Evolutionary conservation across 2,797 vertebrate genomes (phyloP), one percentile per base, ranked within the genome.

Genomic region (Delichon dasypus): DNA sequence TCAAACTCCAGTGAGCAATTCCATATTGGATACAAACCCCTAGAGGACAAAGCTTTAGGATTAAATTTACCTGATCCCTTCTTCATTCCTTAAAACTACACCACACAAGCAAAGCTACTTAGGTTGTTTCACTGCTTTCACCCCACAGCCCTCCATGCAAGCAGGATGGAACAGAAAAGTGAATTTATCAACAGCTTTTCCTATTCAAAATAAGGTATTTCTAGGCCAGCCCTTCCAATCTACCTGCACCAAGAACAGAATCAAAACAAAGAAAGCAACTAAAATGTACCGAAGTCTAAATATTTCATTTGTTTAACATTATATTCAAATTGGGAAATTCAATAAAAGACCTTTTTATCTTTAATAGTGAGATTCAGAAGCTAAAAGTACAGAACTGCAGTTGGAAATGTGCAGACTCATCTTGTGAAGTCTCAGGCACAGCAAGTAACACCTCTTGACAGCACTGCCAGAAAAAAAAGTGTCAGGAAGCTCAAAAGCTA

Each of bases 31-130:
- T 13, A 32, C 13, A 70, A 32, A 50, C 1, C 6, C 7, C 8
- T 1, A 5, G 7, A 32, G 12, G 2, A 45, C 0, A 1, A 53
- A 66, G 5, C 4, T 76, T 19, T 5, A 38, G 30, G 51, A 48
- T 19, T 50, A 10, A 53, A 68, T 2, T 0, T 10, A 51, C 6
- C 48, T 32, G 11, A 36, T 66, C 19, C 21, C 13, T 36, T 55
- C 25, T 10, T 38, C 7, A 21, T 13, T 40, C 57, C 61, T 74
- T 67, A 29, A 44, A 81, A 70, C 11, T 12, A 4, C 5, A 51
- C 5, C 40, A 36, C 1, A 10, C 5, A n/a, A 61, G 7, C 1
- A 1, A 85, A 17, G 44, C 10, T 38, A 3, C 20, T 61, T 2
- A 30, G 6, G 44, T 8, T 83, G 21, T 34, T 32, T 13, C 53